Percentiles rank a stretch among this genome's conserved stretches.
Evolutionary conservation across 2,888 invertebrate genomes (phyloP).

Genomic region (Parthenolecanium corni): DNA sequence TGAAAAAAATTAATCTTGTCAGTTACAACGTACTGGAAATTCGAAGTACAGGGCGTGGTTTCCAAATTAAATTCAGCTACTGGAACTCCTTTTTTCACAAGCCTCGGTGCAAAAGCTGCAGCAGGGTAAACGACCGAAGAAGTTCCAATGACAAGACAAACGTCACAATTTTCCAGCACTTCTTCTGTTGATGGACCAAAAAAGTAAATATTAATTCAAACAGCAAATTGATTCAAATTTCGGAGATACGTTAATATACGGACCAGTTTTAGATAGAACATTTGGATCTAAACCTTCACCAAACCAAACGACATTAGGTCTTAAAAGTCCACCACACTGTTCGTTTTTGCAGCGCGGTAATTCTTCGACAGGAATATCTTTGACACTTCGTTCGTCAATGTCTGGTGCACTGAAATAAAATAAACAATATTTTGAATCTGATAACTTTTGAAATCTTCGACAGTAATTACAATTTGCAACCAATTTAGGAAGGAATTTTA

Average conservation of each 20-base stretch:
- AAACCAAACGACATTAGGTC: slow-evolving; percentile 82
- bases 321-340: slow-evolving; percentile 53
- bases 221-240: not conserved
- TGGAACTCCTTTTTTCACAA: slow-evolving; percentile 58
- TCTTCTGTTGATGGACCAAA: slow-evolving; percentile 44
- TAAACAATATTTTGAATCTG: no score
- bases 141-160: slow-evolving; percentile 73
- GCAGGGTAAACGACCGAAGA: slow-evolving; percentile 80
- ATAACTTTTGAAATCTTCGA: no score
- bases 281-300: slow-evolving; percentile 59
- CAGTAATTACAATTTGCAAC: not conserved
- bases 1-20: not conserved
- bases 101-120: slow-evolving; percentile 71
- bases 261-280: slow-evolving; percentile 53
- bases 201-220: slow-evolving; percentile 10
- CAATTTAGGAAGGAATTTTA: not conserved
- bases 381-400: slow-evolving; percentile 34
- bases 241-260: slow-evolving; percentile 31
- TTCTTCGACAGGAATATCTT: slow-evolving; percentile 50
- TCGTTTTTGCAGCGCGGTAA: slow-evolving; percentile 56
- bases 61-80: slow-evolving; percentile 59
- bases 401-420: slow-evolving; percentile 51
- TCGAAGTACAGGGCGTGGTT: slow-evolving; percentile 31
- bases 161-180: slow-evolving; percentile 57
- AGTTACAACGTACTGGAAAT: slow-evolving; percentile 31